A percentile compares a stretch with the other conserved stretches of the same genome.
These are phyloP conservation scores for Lumbricus terrestris DNA, from an alignment of 2,888 invertebrate species.

Conservation along the genomic window DNA sequence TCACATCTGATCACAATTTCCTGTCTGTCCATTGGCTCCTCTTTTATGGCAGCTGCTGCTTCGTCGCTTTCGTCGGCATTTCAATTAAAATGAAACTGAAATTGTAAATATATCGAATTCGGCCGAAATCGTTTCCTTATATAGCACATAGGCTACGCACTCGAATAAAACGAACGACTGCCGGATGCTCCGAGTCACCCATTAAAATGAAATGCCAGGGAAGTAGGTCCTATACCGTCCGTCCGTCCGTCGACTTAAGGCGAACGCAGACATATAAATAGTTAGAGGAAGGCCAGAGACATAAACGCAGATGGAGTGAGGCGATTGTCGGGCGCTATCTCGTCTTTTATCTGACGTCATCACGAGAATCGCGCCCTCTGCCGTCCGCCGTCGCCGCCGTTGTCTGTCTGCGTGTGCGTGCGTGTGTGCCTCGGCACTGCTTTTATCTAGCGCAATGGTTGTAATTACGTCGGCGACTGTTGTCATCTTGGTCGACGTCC, in stretches of 20 bases:
- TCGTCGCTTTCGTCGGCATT: not conserved
- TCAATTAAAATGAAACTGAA: not conserved
- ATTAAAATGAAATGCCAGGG: not conserved
- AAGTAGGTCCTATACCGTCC: too few species aligned
- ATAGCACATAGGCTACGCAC: too few species aligned
- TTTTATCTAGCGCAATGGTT: not conserved
- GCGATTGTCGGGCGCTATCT: not conserved
- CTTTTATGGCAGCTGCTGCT: not conserved
- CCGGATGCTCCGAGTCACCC: not conserved
- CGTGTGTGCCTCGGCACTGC: not conserved
- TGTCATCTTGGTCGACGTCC: not conserved
- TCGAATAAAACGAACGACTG: not conserved
- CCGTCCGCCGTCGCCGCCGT: not conserved
- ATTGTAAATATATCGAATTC: not conserved
- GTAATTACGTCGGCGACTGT: not conserved
- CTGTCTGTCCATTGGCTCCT: not conserved
- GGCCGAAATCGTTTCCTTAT: not conserved
- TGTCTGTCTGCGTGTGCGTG: too few species aligned
- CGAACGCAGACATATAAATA: constrained; percentile 3
- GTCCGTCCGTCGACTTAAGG: too few species aligned
- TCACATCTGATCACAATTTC: not conserved
- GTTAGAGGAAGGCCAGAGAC: not conserved
- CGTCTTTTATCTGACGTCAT: not conserved
- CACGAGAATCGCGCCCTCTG: not conserved
- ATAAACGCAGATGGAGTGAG: not conserved